Percentiles rank a stretch among this genome's conserved stretches.
Conservation (phyloP, 2,113 vertebrate species). For the cat (Felis catus) region F.catus_Fca126_mat1.0 CM031412.1:72261001-72261500, state of each 20-base stretch:
- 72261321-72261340: not conserved
- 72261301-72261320: not conserved
- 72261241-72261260: not conserved
- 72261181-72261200: not conserved
- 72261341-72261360: not conserved
- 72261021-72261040: not conserved
- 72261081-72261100: not conserved
- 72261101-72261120: not conserved
- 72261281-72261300: not conserved
- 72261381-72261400: not conserved
- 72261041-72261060: not conserved
- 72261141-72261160: not conserved
- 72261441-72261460: not conserved
- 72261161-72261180: not conserved
- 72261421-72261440: not conserved
- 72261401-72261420: not conserved
- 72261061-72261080: not conserved
- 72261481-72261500: not conserved
- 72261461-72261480: not conserved
- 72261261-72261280: not conserved
- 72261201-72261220: not conserved
- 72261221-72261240: not conserved
- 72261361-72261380: not conserved
- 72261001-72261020: not conserved
- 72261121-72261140: not conserved